These are phyloP conservation scores for Danaus melanippus DNA, from an alignment of 1,140 invertebrate genomes.

Conservation along the genomic window DNA sequence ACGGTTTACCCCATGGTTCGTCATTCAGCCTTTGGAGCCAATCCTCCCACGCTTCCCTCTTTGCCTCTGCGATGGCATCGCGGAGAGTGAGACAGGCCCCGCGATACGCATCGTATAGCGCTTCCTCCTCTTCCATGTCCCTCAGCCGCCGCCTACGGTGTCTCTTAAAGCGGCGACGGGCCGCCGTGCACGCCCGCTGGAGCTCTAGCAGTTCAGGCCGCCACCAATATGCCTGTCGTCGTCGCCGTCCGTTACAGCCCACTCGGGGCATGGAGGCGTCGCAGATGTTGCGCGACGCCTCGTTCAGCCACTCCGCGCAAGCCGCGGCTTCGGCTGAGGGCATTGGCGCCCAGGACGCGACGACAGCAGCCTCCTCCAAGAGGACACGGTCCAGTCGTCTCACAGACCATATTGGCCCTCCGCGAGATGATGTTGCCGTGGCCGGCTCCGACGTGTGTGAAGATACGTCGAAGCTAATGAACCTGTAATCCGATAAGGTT, in stretches of 20 bases:
- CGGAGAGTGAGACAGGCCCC: no score
- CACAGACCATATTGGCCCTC: neutral
- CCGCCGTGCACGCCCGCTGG: conserved; percentile 1
- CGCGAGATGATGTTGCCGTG: no score
- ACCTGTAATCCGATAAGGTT: conserved; percentile 39
- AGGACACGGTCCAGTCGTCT: neutral
- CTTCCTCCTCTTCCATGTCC: neutral
- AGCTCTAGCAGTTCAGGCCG: conserved; percentile 2
- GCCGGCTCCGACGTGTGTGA: no score
- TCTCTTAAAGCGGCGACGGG: conserved; percentile 1
- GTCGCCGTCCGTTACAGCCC: neutral
- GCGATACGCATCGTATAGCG: no score
- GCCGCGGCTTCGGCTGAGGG: neutral
- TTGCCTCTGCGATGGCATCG: neutral
- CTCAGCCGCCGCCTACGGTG: no score
- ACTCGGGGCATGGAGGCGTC: conserved; percentile 3
- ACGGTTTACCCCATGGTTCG: no score
- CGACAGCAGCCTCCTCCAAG: neutral
- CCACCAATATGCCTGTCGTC: conserved; percentile 13
- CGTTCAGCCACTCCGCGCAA: neutral
- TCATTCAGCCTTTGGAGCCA: conserved; percentile 3
- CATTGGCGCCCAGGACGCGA: neutral
- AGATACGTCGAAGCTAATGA: conserved; percentile 19
- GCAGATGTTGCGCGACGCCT: conserved; percentile 2
- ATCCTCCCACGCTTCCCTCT: neutral